Base-by-base conservation (phyloP, 2,888 invertebrate species). In the Brachycybe producta region DNA sequence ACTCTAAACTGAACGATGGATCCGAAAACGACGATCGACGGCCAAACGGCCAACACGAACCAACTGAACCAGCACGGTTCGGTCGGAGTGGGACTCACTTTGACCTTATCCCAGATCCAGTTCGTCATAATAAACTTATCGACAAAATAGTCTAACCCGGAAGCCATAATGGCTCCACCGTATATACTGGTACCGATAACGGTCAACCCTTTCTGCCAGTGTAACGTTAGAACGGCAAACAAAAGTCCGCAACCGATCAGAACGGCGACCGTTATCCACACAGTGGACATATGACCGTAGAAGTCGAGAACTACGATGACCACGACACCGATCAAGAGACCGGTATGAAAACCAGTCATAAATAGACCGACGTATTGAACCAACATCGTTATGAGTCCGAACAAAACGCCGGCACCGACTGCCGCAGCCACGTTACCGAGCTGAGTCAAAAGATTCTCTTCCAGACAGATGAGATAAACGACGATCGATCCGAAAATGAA, bases 401-500 rank as follows among this genome's bases (percentile, higher is more conserved):
- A 81, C 36, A 84, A 70, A 21, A 84, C 67, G 11, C 84, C 84
- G 24, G 82, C 82, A 51, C 78, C 77, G 19, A 82, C 64, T 1
- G 82, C 77, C 42, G 82, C 80, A 52, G 79, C 82, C 57, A 79
- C 77, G 66, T 81, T 80, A 44, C 83, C 85, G 62, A 82, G 78
- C 45, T 78, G 73, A 13, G 83, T 82, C 67, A 87, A 76, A 54
- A 85, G 71, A 60, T 81, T 77, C 62, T 84, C 83, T 67, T 85
- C 84, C 44, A 82, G 71, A 65, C 85, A 84, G 61, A 87, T 80
- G 59, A 82, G 67, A 67, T 82, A 87, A 36, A 86, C 82, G 55
- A 85, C 76, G 55, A 82, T 77, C 44, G 84, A 79, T 15, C 83
- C 86, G 64, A 85, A 87, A 54, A 84, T 80, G 65, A 87, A 82